Evolutionary conservation across 2,113 vertebrate species (phyloP).

Genomic region (Pelodiscus sinensis): DNA sequence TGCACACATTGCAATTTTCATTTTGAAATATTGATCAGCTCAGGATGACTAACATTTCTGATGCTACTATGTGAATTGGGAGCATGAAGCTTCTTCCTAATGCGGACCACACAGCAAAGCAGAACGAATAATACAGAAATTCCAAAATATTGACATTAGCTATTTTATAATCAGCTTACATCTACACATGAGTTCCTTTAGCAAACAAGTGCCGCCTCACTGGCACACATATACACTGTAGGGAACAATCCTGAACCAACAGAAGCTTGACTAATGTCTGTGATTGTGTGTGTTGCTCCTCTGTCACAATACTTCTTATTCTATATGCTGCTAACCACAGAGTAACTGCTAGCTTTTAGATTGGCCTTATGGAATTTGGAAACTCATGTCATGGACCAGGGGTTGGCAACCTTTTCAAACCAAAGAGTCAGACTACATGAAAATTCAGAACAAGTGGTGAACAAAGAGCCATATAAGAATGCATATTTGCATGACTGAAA

Average conservation of each 20-base stretch:
- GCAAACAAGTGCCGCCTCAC: not conserved
- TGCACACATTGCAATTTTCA: not conserved
- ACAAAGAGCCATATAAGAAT: no score
- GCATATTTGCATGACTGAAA: no score
- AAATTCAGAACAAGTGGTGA: no score
- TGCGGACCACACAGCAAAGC: not conserved
- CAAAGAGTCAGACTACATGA: no score
- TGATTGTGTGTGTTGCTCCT: not conserved
- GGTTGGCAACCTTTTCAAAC: no score
- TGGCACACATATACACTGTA: not conserved
- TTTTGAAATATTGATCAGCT: not conserved
- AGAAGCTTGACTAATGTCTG: not conserved
- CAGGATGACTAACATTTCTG: not conserved
- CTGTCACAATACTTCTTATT: not conserved
- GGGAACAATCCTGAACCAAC: conserved; percentile 11
- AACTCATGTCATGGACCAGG: not conserved
- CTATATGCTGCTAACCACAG: not conserved
- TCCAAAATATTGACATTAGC: not conserved
- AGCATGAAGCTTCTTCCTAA: not conserved
- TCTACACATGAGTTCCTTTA: not conserved
- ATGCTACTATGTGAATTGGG: conserved; percentile 1
- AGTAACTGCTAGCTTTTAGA: not conserved
- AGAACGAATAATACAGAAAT: conserved; percentile 2
- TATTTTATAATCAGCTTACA: not conserved
- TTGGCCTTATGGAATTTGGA: not conserved